A percentile compares a stretch with the other conserved stretches of the same genome.
Evolutionary conservation across 1,140 invertebrate genomes (phyloP).

Genomic region (Chrysopa pallens): DNA sequence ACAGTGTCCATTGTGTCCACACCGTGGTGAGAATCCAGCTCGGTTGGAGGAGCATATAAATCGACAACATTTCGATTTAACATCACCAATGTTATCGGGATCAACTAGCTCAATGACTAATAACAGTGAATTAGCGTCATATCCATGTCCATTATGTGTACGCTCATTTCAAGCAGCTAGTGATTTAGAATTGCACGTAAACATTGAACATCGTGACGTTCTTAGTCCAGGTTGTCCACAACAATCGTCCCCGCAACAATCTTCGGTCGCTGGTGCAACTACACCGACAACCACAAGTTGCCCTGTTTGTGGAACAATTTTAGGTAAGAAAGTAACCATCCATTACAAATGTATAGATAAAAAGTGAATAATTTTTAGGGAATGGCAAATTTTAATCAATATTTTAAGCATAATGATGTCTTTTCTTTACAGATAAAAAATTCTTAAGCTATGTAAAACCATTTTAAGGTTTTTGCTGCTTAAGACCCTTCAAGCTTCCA

Average conservation of each 20-base stretch:
- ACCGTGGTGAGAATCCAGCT: slow-evolving; percentile 49
- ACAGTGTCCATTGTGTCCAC: slow-evolving; percentile 65
- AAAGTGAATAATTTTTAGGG: too few species aligned
- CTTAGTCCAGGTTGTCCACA: slow-evolving; percentile 31
- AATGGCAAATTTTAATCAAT: too few species aligned
- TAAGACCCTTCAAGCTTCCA: too few species aligned
- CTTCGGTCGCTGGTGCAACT: not conserved
- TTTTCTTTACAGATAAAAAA: too few species aligned
- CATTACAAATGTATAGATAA: too few species aligned
- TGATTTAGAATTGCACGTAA: slow-evolving; percentile 71
- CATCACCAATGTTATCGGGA: slow-evolving; percentile 42
- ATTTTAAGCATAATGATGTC: too few species aligned
- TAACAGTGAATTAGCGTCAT: slow-evolving; percentile 22
- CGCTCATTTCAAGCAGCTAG: slow-evolving; percentile 49
- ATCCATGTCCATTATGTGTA: slow-evolving; percentile 51
- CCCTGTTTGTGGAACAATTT: slow-evolving; percentile 17
- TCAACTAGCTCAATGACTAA: slow-evolving; percentile 16
- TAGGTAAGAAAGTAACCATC: not conserved
- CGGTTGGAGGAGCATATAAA: slow-evolving; percentile 74
- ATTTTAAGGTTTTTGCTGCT: too few species aligned
- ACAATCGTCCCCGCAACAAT: slow-evolving; percentile 4
- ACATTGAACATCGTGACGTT: slow-evolving; percentile 62
- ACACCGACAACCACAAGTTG: slow-evolving; percentile 5
- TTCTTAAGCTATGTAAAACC: too few species aligned
- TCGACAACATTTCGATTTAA: slow-evolving; percentile 63